Evolutionary conservation across 2,888 invertebrate genomes (phyloP), one percentile per base, ranked within the genome.

Genomic region (Phyto melanocephala): DNA sequence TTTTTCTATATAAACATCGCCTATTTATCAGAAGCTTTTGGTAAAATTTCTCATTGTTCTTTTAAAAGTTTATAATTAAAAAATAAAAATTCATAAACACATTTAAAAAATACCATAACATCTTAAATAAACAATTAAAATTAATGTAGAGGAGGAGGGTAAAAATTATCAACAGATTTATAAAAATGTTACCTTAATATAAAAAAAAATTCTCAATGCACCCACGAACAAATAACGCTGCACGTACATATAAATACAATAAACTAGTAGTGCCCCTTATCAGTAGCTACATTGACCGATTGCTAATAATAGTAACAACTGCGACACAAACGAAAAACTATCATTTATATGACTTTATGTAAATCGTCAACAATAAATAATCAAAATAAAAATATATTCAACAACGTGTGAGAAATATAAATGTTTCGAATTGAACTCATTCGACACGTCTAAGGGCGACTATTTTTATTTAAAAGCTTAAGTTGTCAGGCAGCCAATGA

Each of bases 341-440:
- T 22, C 15, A 11, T 28, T 28, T 28, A 20, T 33, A 8, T 15
- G 47, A 56, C 63, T 78, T 71, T 63, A 63, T 78, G 47, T 56
- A 52, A 50, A 78, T 50, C 40, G 13, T 72, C 11, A 3, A 6
- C 28, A 28, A 40, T 45, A 33, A 60, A 24, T 33, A 45, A 17
- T 75, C 37, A 50, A 72, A 50, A 24, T 4, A 4, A 17, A 65
- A 33, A 37, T n/a, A n/a, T n/a, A n/a, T n/a, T n/a, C n/a, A n/a
- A 65, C 1, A 65, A 72, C 77, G 77, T 81, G 72, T 81, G 17
- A 35, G 33, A 67, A 81, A 81, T 77, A 52, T 72, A 42, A 81
- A 81, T 76, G 20, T 58, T 58, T 33, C 2, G 1, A 50, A 56
- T 33, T 68, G 13, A 62, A 62, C 10, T 33, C 22, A 17, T 24